Conservation (phyloP, 2,797 vertebrate genomes). For the Ambastaia sidthimunki region DNA sequence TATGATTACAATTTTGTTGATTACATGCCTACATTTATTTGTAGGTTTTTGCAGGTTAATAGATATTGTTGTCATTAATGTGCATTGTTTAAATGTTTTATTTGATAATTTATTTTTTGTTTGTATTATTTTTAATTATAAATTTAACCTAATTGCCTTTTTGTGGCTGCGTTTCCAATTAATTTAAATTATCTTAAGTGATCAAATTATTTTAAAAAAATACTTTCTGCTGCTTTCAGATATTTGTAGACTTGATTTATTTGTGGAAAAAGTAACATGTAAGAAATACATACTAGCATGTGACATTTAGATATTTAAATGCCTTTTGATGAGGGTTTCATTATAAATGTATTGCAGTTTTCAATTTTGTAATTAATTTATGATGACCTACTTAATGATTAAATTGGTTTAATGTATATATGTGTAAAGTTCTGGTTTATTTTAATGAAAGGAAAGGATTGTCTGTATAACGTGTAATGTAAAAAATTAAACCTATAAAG, state of each 20-base stretch:
- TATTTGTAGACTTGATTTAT: not conserved
- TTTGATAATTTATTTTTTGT: not conserved
- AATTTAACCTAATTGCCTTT: not conserved
- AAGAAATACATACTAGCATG: not conserved
- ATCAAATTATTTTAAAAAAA: not conserved
- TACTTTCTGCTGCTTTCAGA: not conserved
- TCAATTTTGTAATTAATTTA: not conserved
- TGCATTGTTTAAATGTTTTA: not conserved
- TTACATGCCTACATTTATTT: not conserved
- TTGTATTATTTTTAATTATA: not conserved
- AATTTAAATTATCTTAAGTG: not conserved
- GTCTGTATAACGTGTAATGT: conserved; percentile 6
- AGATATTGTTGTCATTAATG: not conserved
- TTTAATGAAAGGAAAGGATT: not conserved
- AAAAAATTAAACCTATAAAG: not conserved
- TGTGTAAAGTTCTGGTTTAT: not conserved
- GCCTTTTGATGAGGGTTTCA: not conserved
- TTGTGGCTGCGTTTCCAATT: not conserved
- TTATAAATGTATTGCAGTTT: not conserved
- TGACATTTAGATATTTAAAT: not conserved
- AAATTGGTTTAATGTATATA: not conserved
- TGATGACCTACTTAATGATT: not conserved
- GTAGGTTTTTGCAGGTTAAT: not conserved
- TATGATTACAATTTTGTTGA: not conserved
- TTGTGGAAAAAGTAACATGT: not conserved